A percentile compares a stretch with the other conserved stretches of the same genome.
These are phyloP conservation scores for Malthinus seriepunctatus DNA, from an alignment of 2,888 invertebrate genomes.

Conservation along the genomic window DNA sequence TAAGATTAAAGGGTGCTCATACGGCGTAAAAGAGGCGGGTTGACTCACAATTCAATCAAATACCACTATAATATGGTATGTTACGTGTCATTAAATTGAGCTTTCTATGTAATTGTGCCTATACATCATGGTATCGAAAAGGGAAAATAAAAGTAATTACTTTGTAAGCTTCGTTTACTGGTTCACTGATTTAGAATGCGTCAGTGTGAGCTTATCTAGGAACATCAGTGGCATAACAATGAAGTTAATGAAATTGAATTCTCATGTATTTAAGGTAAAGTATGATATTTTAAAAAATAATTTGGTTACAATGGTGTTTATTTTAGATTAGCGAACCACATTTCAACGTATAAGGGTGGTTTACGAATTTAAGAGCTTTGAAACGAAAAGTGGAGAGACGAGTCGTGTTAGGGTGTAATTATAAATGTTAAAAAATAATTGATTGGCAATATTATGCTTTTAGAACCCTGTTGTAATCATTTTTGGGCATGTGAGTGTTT, in stretches of 20 bases:
- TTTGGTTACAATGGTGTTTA: no score
- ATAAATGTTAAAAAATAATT: no score
- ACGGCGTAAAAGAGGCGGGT: constrained; percentile 22
- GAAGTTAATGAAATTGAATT: constrained; percentile 27
- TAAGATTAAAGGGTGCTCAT: constrained; percentile 26
- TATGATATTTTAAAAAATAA: no score
- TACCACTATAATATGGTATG: constrained; percentile 42
- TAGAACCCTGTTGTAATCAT: no score
- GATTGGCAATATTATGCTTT: no score
- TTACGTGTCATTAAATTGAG: constrained; percentile 48
- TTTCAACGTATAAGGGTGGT: no score
- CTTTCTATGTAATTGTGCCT: constrained; percentile 47
- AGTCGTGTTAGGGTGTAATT: no score
- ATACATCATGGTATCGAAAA: constrained; percentile 43
- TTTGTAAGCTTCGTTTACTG: constrained; percentile 31
- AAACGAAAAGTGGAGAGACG: no score
- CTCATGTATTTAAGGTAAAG: constrained; percentile 16
- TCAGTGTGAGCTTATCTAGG: constrained; percentile 23
- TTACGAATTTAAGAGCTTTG: no score
- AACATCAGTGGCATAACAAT: constrained; percentile 19
- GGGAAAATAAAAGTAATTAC: constrained; percentile 37
- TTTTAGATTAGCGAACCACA: no score
- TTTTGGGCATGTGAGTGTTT: no score
- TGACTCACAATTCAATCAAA: constrained; percentile 40
- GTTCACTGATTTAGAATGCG: constrained; percentile 30